Percentiles rank a stretch among this genome's conserved stretches.
Conservation (phyloP, 1,140 invertebrate genomes). For the Octopus bimaculoides region DNA sequence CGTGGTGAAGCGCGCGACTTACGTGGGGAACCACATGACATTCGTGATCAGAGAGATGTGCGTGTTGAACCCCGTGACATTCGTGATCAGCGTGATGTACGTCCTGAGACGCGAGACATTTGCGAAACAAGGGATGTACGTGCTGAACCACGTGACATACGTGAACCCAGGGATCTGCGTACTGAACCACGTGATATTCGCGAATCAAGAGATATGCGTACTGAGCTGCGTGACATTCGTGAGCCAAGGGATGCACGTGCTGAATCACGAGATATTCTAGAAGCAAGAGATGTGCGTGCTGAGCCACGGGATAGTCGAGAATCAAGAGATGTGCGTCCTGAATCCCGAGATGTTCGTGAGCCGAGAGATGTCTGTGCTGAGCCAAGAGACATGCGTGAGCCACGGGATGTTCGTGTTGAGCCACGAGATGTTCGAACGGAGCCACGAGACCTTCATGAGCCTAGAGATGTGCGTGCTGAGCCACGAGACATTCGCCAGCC, state of each 20-base stretch:
- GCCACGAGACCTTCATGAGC: neutral
- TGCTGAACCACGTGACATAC: neutral
- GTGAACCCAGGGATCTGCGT: neutral
- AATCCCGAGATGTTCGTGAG: neutral
- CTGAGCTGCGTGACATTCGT: neutral
- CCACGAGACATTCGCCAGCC: neutral
- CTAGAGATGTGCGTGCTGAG: neutral
- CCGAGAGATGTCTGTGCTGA: neutral
- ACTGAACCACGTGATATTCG: slow-evolving; percentile 5
- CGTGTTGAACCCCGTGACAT: neutral
- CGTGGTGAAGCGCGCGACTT: neutral
- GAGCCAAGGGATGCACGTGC: neutral
- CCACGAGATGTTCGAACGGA: neutral
- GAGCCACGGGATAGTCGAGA: neutral
- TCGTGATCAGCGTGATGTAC: neutral
- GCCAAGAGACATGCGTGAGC: neutral
- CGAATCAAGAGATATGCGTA: neutral
- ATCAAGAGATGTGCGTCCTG: slow-evolving; percentile 1
- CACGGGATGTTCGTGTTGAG: neutral
- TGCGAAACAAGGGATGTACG: neutral
- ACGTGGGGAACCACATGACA: neutral
- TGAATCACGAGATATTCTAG: neutral
- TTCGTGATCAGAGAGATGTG: neutral
- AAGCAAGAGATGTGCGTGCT: neutral
- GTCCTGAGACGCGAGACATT: neutral